Percentiles rank a stretch among this genome's conserved stretches.
Conservation (phyloP, 1,140 invertebrate genomes). For the Drosophila neocordata region DNA sequence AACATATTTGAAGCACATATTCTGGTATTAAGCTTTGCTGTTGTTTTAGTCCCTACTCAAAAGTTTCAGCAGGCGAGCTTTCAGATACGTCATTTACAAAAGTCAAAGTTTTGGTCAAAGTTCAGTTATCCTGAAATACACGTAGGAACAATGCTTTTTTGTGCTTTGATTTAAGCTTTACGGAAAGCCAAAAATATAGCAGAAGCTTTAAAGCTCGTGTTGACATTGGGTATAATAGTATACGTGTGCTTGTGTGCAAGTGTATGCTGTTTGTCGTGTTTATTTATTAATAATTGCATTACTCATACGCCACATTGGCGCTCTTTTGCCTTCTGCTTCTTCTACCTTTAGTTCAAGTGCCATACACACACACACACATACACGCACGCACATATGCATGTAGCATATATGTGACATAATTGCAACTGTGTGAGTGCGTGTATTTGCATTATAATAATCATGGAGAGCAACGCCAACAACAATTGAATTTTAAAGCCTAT, state of each 20-base stretch:
- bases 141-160: neutral
- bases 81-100: neutral
- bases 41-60: neutral
- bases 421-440: constrained; percentile 11
- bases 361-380: constrained; percentile 66
- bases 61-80: neutral
- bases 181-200: neutral
- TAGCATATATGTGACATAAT: neutral
- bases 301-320: constrained; percentile 68
- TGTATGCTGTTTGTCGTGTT: constrained; percentile 32
- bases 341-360: constrained; percentile 27
- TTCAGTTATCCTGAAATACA: neutral
- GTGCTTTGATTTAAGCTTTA: neutral
- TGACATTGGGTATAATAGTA: neutral
- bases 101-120: neutral
- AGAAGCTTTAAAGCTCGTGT: constrained; percentile 17
- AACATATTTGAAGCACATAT: neutral
- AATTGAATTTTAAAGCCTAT: constrained; percentile 53
- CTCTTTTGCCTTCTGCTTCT: constrained; percentile 6
- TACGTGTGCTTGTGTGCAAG: constrained; percentile 4
- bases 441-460: constrained; percentile 73
- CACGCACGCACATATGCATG: constrained; percentile 38
- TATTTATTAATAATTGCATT: constrained; percentile 77
- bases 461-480: constrained; percentile 23
- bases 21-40: neutral